phyloP scores from a whole-genome alignment of 1,140 invertebrate genomes.

The Triops longicaudatus region DNA sequence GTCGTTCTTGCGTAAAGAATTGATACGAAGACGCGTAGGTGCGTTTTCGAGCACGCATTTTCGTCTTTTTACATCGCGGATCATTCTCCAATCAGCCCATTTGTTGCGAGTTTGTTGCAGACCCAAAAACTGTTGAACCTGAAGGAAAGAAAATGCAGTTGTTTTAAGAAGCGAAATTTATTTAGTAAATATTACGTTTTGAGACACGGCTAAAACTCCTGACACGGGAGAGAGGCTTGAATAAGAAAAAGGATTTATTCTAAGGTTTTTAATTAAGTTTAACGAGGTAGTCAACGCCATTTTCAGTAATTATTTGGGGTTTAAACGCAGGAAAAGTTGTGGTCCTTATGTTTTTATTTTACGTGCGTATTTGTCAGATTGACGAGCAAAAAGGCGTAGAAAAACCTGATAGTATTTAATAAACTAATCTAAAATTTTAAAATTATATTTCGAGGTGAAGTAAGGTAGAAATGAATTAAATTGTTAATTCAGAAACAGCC shows the following conservation, averaged over 20 bases:
- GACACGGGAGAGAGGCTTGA: not conserved
- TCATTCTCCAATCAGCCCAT: slow-evolving; percentile 68
- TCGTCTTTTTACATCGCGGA: slow-evolving; percentile 69
- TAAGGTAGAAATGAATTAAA: not conserved
- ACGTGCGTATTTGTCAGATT: too few relatives aligned
- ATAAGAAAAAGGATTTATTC: not conserved
- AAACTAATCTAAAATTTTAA: too few relatives aligned
- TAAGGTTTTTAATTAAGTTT: not conserved
- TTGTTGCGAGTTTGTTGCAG: slow-evolving; percentile 28
- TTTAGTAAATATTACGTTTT: not conserved
- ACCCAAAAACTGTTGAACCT: not conserved
- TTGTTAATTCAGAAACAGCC: not conserved
- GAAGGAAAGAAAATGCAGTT: not conserved
- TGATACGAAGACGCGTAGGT: slow-evolving; percentile 58
- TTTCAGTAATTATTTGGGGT: not conserved
- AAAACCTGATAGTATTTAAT: too few relatives aligned
- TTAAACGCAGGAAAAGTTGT: too few relatives aligned
- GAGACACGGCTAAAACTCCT: not conserved
- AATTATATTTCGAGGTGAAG: not conserved
- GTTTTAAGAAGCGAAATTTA: not conserved
- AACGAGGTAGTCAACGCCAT: not conserved
- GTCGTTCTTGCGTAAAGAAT: slow-evolving; percentile 66
- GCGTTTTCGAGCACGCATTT: slow-evolving; percentile 60
- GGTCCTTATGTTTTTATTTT: too few relatives aligned
- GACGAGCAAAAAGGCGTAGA: too few relatives aligned